Base-by-base conservation (phyloP, 2,113 vertebrate genomes). In the Cyanistes caeruleus region DNA sequence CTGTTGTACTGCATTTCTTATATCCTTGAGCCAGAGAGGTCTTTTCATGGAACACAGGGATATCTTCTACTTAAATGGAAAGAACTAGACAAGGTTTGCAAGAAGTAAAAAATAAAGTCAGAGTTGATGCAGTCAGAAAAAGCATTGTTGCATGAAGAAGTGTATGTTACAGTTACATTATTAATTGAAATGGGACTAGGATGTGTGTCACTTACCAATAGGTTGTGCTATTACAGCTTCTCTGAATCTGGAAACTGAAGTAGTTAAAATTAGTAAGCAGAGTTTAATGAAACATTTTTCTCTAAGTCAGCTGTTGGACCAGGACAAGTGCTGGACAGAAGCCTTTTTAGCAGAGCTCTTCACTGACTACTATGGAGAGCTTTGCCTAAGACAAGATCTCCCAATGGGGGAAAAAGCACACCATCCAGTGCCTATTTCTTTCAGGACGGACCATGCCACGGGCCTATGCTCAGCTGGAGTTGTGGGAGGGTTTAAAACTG, bases 191-290 rank as follows among this genome's bases (percentile, higher is more conserved):
- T 46, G 8, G 31, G 35, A 65, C 4, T 31, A 10, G 25, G 20
- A 14, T 10, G 21, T 43, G n/a, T 31, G 51, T 51, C 67, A 78
- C 92, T 95, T 52, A 97, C 95, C 75, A 44, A 28, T 0, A 51
- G 33, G n/a, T 30, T n/a, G 46, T 35, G 11, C 3, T 92, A 3
- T 25, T 8, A 1, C 0, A 2, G 7, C 13, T 4, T 3, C 12
- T 75, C 21, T 74, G 35, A 24, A 0, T 64, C 89, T 89, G 76
- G 0, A 2, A 95, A 31, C 92, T 97, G 84, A 93, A 93, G 89
- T 4, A 77, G 22, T 44, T 70, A 11, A 67, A 92, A 81, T 93
- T 44, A 86, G 56, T 37, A 77, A 24, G 22, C 58, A 75, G 9
- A 67, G 7, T 80, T 69, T 58, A 65, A 73, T 31, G 19, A 92